Evolutionary conservation across 2,113 vertebrate genomes (phyloP).

Genomic region (Gambusia affinis): DNA sequence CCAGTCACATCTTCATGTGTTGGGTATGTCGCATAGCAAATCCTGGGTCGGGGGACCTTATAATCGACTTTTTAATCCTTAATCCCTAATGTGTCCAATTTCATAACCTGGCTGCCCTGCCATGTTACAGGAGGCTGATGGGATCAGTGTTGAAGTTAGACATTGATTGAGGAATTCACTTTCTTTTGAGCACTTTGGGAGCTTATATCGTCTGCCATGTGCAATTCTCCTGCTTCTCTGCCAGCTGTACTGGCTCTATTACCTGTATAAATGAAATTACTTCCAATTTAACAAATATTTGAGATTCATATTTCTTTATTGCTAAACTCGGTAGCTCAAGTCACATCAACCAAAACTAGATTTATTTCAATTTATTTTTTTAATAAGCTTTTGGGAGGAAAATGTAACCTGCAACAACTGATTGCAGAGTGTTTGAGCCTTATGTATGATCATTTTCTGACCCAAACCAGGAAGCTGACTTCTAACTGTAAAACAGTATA

Average conservation of each 20-base stretch:
- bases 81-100: constrained; percentile 71
- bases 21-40: constrained; percentile 58
- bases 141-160: constrained; percentile 58
- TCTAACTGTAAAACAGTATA: too few species aligned
- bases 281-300: background rate
- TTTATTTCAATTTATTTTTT: too few species aligned
- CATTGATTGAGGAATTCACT: constrained; percentile 25
- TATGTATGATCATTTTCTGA: background rate
- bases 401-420: background rate
- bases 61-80: constrained; percentile 70
- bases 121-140: constrained; percentile 53
- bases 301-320: background rate
- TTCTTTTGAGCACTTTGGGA: background rate
- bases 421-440: background rate
- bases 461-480: background rate
- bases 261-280: background rate
- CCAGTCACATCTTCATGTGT: constrained; percentile 59
- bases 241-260: background rate
- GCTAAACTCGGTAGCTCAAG: background rate
- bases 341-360: too few species aligned
- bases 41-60: constrained; percentile 42
- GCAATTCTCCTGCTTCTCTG: background rate
- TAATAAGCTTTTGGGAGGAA: background rate
- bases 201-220: constrained; percentile 30
- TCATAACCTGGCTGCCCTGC: constrained; percentile 63